Evolutionary conservation across 2,888 invertebrate genomes (phyloP).

Genomic region (Pristionchus japonicus): DNA sequence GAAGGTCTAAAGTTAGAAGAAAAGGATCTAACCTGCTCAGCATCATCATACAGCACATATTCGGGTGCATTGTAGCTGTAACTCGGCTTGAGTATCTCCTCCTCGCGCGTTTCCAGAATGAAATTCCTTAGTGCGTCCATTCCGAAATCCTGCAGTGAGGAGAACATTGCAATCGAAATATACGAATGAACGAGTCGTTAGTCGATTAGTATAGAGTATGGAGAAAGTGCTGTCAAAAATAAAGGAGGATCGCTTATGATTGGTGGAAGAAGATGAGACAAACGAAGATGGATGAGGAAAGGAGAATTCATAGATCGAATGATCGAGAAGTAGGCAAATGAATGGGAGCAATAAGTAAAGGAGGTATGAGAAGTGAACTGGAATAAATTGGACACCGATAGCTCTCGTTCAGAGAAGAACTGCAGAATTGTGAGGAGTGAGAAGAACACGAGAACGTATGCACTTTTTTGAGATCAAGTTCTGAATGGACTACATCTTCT

Average conservation of each 20-base stretch:
- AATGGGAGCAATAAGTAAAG: neutral
- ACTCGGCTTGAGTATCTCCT: neutral
- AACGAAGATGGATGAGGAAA: neutral
- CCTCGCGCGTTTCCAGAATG: neutral
- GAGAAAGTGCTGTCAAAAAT: neutral
- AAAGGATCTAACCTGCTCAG: neutral
- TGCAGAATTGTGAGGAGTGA: neutral
- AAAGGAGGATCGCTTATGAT: neutral
- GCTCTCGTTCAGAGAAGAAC: neutral
- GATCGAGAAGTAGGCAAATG: neutral
- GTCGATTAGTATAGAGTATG: neutral
- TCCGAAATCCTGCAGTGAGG: neutral
- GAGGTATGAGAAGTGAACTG: too few species aligned
- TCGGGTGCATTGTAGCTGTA: slow-evolving; percentile 26
- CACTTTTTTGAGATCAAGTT: neutral
- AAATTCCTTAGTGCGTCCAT: slow-evolving; percentile 18
- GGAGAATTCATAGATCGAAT: neutral
- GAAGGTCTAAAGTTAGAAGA: neutral
- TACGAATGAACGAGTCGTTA: neutral
- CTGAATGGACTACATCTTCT: neutral
- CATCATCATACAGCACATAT: slow-evolving; percentile 23
- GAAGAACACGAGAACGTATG: neutral
- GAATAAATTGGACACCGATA: too few species aligned
- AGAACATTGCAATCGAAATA: too few species aligned
- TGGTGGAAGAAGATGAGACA: neutral